These are phyloP conservation scores for Meteorus sp. DNA, from an alignment of 1,140 invertebrate species.

Conservation along the genomic window DNA sequence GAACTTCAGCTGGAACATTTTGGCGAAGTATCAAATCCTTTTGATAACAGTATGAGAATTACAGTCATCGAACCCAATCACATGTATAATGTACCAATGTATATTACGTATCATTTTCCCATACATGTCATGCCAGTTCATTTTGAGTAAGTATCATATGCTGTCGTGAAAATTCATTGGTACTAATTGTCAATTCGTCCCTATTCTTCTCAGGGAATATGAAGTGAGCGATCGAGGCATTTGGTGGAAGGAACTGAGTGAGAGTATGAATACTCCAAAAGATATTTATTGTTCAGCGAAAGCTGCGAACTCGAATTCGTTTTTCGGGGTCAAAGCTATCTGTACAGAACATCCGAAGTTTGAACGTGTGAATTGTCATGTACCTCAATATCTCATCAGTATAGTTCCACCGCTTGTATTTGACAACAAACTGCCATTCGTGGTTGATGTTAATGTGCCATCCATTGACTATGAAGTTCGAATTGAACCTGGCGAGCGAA, in stretches of 20 bases:
- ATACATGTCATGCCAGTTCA: constrained; percentile 75
- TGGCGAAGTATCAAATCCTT: constrained; percentile 73
- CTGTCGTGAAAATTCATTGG: too few species aligned
- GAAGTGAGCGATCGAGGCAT: constrained; percentile 71
- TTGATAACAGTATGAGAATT: constrained; percentile 74
- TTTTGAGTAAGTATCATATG: constrained; percentile 65
- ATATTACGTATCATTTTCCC: constrained; percentile 79
- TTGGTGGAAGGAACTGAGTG: constrained; percentile 80
- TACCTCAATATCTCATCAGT: constrained; percentile 75
- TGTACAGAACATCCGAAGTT: constrained; percentile 52
- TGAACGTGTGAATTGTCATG: constrained; percentile 39
- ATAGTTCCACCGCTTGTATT: constrained; percentile 73
- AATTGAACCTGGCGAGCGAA: constrained; percentile 73
- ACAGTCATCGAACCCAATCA: constrained; percentile 74
- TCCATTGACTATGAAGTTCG: constrained; percentile 60
- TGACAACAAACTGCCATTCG: constrained; percentile 77
- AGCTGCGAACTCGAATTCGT: constrained; percentile 58
- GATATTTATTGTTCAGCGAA: constrained; percentile 68
- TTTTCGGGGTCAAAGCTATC: constrained; percentile 67
- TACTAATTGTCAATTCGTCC: neutral
- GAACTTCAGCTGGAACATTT: constrained; percentile 64
- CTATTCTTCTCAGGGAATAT: constrained; percentile 59
- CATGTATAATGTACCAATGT: constrained; percentile 74
- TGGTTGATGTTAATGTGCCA: constrained; percentile 64
- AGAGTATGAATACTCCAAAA: constrained; percentile 63